phyloP scores from a whole-genome alignment of 1,140 invertebrate species.

The Drosophila burlai region DNA sequence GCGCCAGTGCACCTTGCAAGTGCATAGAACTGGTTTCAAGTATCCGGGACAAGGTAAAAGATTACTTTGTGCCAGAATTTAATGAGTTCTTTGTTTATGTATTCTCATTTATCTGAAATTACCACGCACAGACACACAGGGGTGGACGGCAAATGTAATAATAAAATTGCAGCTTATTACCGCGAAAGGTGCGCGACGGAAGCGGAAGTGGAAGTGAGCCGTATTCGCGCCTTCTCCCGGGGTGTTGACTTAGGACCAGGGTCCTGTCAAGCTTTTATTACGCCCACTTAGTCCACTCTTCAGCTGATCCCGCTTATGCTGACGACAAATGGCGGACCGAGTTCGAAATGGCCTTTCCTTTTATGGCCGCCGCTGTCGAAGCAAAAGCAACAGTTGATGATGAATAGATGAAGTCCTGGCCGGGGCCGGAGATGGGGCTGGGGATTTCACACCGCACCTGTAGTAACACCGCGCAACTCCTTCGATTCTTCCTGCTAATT shows the following conservation, averaged over 20 bases:
- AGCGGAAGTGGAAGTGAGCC: slow-evolving; percentile 30
- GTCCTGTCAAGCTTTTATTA: slow-evolving; percentile 21
- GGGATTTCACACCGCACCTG: slow-evolving; percentile 9
- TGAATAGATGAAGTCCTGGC: slow-evolving; percentile 10
- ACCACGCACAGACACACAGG: slow-evolving; percentile 38
- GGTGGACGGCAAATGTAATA: slow-evolving; percentile 45
- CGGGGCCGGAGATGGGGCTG: background rate
- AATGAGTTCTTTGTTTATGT: slow-evolving; percentile 71
- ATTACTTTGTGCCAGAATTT: slow-evolving; percentile 46
- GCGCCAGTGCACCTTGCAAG: slow-evolving; percentile 3
- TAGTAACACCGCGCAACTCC: slow-evolving; percentile 18
- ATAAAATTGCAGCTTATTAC: slow-evolving; percentile 75
- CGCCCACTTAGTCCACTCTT: slow-evolving; percentile 52
- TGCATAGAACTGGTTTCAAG: slow-evolving; percentile 5
- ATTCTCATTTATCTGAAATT: slow-evolving; percentile 74
- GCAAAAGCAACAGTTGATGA: slow-evolving; percentile 47
- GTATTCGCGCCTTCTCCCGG: slow-evolving; percentile 31
- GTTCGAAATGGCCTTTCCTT: slow-evolving; percentile 32
- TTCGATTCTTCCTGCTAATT: slow-evolving; percentile 21
- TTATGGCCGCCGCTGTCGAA: slow-evolving; percentile 32
- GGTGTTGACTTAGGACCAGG: slow-evolving; percentile 64
- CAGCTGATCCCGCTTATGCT: slow-evolving; percentile 46
- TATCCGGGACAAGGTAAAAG: background rate
- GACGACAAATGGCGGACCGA: slow-evolving; percentile 47
- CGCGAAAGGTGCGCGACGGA: slow-evolving; percentile 36